A percentile compares a stretch with the other conserved stretches of the same genome.
Conservation (phyloP, 2,888 invertebrate species). For the Lepidocyrtinus sp. region DNA sequence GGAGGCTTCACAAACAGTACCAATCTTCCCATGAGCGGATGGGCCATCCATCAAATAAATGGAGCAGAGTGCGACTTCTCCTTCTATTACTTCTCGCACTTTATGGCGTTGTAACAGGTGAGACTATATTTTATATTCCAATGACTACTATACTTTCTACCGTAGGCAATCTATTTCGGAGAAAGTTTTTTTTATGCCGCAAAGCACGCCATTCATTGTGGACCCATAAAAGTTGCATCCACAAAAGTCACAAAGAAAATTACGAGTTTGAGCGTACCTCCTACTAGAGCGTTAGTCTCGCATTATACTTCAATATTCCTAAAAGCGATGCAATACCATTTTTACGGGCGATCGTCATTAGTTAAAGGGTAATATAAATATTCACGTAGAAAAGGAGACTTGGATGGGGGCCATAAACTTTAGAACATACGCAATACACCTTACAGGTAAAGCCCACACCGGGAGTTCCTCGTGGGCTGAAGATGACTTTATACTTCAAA, state of each 20-base stretch:
- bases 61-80: constrained; percentile 52
- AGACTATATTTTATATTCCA: constrained; percentile 2
- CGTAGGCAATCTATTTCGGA: background rate
- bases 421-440: background rate
- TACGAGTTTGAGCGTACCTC: background rate
- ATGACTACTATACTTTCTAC: background rate
- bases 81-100: constrained; percentile 45
- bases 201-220: background rate
- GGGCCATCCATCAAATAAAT: constrained; percentile 66
- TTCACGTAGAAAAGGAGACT: background rate
- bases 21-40: constrained; percentile 23
- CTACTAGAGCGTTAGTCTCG: background rate
- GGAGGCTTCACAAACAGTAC: background rate
- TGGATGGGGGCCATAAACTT: background rate
- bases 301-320: background rate
- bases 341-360: background rate
- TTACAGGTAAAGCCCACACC: background rate
- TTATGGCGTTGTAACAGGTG: constrained; percentile 57
- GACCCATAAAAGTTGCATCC: background rate
- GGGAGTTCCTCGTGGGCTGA: background rate
- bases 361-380: background rate
- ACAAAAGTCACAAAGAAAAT: background rate
- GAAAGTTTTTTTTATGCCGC: background rate
- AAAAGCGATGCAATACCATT: background rate
- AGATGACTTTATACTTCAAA: background rate